Conservation (phyloP, 1,140 invertebrate genomes). For the Mizuhopecten yessoensis region DNA sequence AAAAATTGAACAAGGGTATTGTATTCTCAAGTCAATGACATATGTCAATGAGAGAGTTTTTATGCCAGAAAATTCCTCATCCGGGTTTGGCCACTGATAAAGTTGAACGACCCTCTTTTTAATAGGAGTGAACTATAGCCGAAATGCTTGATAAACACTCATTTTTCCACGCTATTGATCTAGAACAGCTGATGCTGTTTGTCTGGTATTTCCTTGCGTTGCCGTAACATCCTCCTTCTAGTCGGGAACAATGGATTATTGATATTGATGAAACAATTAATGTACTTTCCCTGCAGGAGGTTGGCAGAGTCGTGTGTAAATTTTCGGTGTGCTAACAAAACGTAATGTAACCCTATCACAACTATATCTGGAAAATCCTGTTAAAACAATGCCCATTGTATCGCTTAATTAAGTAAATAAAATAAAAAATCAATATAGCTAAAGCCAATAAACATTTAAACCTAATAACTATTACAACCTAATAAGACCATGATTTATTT, state of each 20-base stretch:
- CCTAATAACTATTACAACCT: neutral
- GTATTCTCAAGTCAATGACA: too few relatives aligned
- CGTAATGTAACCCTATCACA: neutral
- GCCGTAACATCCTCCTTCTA: neutral
- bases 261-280: constrained; percentile 10
- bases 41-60: neutral
- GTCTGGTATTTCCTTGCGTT: neutral
- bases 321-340: neutral
- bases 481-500: neutral
- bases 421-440: neutral
- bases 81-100: neutral
- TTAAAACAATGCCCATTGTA: neutral
- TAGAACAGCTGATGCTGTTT: neutral
- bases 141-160: neutral
- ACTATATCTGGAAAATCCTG: neutral
- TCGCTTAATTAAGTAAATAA: neutral
- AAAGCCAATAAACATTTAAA: neutral
- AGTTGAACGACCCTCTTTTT: neutral
- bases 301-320: neutral
- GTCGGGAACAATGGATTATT: neutral
- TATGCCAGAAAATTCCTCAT: neutral
- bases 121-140: neutral
- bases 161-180: neutral
- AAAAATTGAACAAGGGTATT: too few relatives aligned
- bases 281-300: neutral